Base-by-base conservation (phyloP, 2,113 vertebrate genomes). In the Lichenostomus cassidix region DNA sequence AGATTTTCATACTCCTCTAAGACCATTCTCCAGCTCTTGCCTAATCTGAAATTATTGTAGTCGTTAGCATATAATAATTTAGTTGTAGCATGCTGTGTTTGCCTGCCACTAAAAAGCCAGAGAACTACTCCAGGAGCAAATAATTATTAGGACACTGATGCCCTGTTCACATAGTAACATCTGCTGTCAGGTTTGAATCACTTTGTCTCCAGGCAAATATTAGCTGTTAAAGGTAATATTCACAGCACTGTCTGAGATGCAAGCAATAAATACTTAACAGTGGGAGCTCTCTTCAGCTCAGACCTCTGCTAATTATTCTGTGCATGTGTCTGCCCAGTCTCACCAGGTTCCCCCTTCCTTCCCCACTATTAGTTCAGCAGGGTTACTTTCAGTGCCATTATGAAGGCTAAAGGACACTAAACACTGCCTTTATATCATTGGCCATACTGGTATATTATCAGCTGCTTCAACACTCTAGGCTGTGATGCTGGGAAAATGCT, bases 301-400 rank as follows among this genome's bases (percentile, higher is more conserved):
- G 70, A 71, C 21, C 64, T 85, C 89, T 91, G 28, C 62, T 92
- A 92, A 96, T 94, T 93, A 87, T 78, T 73, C 73, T 64, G 37
- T 77, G 23, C 44, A n/a, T 44, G 37, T 58, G 25, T 31, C 70
- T 89, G 80, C 84, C 80, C 91, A 69, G n/a, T 76, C 88, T 86
- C 79, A 85, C 41, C n/a, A 89, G 31, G 70, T 62, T 67, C 12
- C 19, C 6, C 7, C 12, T 62, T 70, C 75, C 62, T 83, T 69
- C 74, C 52, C 39, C 13, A 6, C 60, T 69, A 46, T 88, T 88
- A 83, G 9, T 87, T 83, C 55, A 59, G 84, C 39, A 63, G 65
- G 47, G 35, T 59, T 87, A 41, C 50, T 58, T 76, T 80, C 82
- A 74, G 23, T 22, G 35, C 11, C 42, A 41, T 86, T 77, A 44